phyloP scores from a whole-genome alignment of 1,140 invertebrate genomes.

The Apolygus lucorum region DNA sequence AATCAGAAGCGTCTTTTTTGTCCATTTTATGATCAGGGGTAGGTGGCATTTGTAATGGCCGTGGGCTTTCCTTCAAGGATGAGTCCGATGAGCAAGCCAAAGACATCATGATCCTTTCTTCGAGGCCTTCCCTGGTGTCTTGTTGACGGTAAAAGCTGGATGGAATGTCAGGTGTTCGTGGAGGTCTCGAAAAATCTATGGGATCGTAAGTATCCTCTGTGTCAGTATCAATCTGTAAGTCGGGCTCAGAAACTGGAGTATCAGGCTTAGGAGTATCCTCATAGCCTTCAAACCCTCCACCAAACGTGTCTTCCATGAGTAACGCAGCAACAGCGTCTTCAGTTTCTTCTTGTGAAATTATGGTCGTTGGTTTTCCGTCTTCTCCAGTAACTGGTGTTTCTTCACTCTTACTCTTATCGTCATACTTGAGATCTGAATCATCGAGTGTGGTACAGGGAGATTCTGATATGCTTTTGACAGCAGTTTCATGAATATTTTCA shows the following conservation, averaged over 20 bases:
- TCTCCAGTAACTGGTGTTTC: conserved; percentile 40
- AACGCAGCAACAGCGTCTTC: conserved; percentile 83
- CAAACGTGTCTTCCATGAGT: conserved; percentile 67
- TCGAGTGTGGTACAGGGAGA: conserved; percentile 35
- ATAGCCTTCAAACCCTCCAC: conserved; percentile 48
- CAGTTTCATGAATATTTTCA: conserved; percentile 65
- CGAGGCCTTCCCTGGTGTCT: conserved; percentile 33
- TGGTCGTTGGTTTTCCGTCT: conserved; percentile 70
- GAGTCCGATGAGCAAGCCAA: conserved; percentile 30
- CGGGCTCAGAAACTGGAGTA: conserved; percentile 72
- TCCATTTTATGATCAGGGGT: conserved; percentile 11
- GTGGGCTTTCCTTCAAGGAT: conserved; percentile 17
- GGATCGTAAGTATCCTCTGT: conserved; percentile 61
- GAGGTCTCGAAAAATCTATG: conserved; percentile 43
- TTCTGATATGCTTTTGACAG: conserved; percentile 64
- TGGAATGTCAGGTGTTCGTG: conserved; percentile 44
- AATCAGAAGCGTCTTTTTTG: conserved; percentile 10
- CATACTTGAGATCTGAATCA: conserved; percentile 32
- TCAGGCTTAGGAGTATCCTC: conserved; percentile 69
- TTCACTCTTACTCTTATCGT: conserved; percentile 39
- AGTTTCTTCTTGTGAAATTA: conserved; percentile 86
- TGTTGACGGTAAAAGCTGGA: conserved; percentile 30
- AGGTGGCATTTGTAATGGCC: conserved; percentile 14
- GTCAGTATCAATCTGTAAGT: conserved; percentile 78
- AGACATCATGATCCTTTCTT: conserved; percentile 32